phyloP scores from a whole-genome alignment of 2,888 invertebrate genomes.

The Ophraella communa region DNA sequence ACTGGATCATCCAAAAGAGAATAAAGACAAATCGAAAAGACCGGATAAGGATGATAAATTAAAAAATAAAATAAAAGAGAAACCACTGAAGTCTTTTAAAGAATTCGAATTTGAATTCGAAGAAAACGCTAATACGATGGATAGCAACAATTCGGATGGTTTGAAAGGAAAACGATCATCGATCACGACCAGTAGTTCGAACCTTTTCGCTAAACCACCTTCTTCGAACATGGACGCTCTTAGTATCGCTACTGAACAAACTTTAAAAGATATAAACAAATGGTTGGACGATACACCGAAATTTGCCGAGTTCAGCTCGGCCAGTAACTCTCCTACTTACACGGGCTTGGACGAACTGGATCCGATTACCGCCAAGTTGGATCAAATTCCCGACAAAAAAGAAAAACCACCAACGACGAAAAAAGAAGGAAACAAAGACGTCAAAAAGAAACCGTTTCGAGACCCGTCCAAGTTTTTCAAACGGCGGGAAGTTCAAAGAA shows the following conservation, averaged over 20 bases:
- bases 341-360: conserved; percentile 67
- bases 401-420: conserved; percentile 53
- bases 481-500: conserved; percentile 76
- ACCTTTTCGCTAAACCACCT: conserved; percentile 44
- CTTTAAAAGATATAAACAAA: conserved; percentile 85
- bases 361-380: conserved; percentile 31
- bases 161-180: conserved; percentile 42
- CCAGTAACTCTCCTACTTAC: conserved; percentile 75
- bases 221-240: conserved; percentile 66
- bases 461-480: conserved; percentile 60
- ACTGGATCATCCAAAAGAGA: conserved; percentile 51
- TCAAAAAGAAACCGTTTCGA: conserved; percentile 62
- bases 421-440: conserved; percentile 57
- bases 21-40: conserved; percentile 49
- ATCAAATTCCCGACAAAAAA: conserved; percentile 58
- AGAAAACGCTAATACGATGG: conserved; percentile 47
- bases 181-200: conserved; percentile 33
- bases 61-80: conserved; percentile 38
- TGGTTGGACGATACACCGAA: conserved; percentile 87
- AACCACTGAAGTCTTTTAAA: conserved; percentile 42
- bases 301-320: conserved; percentile 76
- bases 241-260: conserved; percentile 76
- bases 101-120: conserved; percentile 49
- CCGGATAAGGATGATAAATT: conserved; percentile 46
- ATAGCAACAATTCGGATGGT: conserved; percentile 47